Evolutionary conservation across 2,113 vertebrate species (phyloP).

Genomic region (Genyomyrus donnyi): DNA sequence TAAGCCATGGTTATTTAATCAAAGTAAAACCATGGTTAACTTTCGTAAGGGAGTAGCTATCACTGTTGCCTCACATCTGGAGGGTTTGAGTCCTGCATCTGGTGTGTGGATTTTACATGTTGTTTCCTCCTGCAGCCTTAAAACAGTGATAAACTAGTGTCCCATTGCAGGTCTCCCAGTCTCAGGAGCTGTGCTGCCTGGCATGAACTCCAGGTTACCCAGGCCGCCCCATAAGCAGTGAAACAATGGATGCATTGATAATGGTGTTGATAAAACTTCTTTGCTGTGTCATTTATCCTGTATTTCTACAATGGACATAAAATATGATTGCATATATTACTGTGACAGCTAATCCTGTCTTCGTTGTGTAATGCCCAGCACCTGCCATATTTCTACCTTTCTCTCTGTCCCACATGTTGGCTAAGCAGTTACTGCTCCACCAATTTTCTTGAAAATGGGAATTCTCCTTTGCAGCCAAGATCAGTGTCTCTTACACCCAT

Average conservation of each 20-base stretch:
- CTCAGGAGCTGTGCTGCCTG: background rate
- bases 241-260: background rate
- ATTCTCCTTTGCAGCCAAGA: background rate
- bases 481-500: background rate
- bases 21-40: no score
- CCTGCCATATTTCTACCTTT: background rate
- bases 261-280: background rate
- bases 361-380: background rate
- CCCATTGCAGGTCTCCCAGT: background rate
- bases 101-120: background rate
- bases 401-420: background rate
- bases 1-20: no score
- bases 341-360: background rate
- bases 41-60: background rate
- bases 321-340: background rate
- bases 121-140: background rate
- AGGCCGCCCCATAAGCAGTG: background rate
- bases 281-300: background rate
- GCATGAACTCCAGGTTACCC: background rate
- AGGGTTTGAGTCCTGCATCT: background rate
- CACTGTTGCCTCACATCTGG: background rate
- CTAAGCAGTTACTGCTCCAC: background rate
- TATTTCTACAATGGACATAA: background rate
- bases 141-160: background rate
- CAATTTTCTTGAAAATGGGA: background rate